These are phyloP conservation scores for Lacerta agilis DNA, from an alignment of 2,797 vertebrate species.

Conservation along the genomic window DNA sequence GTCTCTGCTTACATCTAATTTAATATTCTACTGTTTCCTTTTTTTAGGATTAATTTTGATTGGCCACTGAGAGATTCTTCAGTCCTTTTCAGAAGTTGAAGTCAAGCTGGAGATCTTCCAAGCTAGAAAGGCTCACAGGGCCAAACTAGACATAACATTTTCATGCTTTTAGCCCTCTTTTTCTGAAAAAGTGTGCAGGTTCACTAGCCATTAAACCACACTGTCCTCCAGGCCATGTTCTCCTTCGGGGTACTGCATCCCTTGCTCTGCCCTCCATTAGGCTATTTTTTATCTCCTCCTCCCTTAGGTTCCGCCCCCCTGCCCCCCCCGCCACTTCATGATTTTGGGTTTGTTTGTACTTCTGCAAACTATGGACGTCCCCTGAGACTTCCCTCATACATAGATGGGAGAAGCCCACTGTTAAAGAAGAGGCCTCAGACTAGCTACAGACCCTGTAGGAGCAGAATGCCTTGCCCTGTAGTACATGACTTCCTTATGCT, in stretches of 20 bases:
- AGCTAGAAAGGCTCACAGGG: not conserved
- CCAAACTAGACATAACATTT: not conserved
- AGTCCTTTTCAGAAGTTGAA: not conserved
- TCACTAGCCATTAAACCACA: too few relatives aligned
- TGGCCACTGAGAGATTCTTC: slow-evolving; percentile 5
- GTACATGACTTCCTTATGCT: not conserved
- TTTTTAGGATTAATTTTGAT: slow-evolving; percentile 38
- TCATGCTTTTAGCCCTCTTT: not conserved
- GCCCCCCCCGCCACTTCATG: too few relatives aligned
- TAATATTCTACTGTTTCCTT: slow-evolving; percentile 16
- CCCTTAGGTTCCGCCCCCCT: too few relatives aligned
- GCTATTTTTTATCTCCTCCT: too few relatives aligned
- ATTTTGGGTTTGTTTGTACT: too few relatives aligned
- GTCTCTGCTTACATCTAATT: slow-evolving; percentile 14
- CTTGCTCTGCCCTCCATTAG: too few relatives aligned
- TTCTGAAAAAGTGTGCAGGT: not conserved
- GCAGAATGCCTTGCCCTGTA: not conserved
- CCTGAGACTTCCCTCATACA: not conserved
- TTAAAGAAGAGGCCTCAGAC: not conserved
- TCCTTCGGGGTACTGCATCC: too few relatives aligned
- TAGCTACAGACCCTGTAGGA: not conserved
- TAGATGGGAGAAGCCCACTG: too few relatives aligned
- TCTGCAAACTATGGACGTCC: too few relatives aligned
- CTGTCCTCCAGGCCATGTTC: too few relatives aligned
- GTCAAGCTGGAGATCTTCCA: not conserved